Base-by-base conservation (phyloP, 1,140 invertebrate species). In the Coenobita brevimanus region DNA sequence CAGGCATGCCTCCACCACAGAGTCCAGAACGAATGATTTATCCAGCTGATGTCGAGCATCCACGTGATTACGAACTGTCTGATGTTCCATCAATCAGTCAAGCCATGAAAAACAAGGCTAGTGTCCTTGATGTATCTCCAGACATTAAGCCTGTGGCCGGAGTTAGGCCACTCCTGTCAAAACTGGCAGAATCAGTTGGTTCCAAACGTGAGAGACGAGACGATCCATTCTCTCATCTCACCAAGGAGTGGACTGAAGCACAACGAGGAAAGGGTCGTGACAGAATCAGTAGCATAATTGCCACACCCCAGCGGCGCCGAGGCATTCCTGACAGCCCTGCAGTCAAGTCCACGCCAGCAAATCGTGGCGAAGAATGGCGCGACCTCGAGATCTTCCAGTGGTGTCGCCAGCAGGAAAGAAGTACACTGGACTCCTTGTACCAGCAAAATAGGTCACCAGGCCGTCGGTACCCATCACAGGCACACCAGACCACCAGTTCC, bases 301-400 rank as follows among this genome's bases (percentile, higher is more conserved):
- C 30, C 21, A 36, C 54, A 24, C 50, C 46, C 4, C 8, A 43
- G 2, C 21, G 64, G 43, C 46, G 21, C 6, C 24, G 3, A 50
- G 30, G 21, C 64, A 24, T 50, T 27, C 8, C 21, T 15, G n/a
- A 17, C 10, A 54, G 24, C 24, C 17, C 24, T 4, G 13, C 21
- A 2, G 6, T 3, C 6, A 27, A 36, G 0, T 21, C 64, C 64
- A 17, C 82, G 38, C 6, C 64, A 0, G 8, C 46, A 10, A 54
- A 57, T 4, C 21, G 8, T 10, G 24, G 79, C 1, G 85, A 80
- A 36, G 85, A 87, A 15, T 87, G 85, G 85, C 76, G 64, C n/a
- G 85, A 87, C 64, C 30, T 87, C 1, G 78, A 87, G 78, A 80
- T 87, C 75, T 87, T 87, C 64, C 85, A 87, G 64, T 87, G 85